Evolutionary conservation across 2,888 invertebrate genomes (phyloP).

Genomic region (Tinea trinotella): DNA sequence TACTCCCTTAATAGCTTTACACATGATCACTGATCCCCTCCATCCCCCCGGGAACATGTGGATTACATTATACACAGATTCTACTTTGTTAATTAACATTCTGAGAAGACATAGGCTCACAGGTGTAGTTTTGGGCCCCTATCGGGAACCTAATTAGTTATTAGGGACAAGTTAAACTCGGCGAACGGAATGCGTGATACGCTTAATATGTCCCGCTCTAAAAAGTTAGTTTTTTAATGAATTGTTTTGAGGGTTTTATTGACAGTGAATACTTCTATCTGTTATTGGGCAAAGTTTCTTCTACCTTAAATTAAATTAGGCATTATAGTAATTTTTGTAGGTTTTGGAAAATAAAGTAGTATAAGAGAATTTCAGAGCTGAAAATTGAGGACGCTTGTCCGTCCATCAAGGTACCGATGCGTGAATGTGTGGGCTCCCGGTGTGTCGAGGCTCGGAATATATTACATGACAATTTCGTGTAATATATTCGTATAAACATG

Average conservation of each 20-base stretch:
- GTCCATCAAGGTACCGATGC: constrained; percentile 15
- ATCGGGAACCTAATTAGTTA: constrained; percentile 19
- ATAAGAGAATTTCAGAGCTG: neutral
- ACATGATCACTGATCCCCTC: constrained; percentile 6
- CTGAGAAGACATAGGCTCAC: constrained; percentile 5
- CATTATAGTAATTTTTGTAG: too few relatives aligned
- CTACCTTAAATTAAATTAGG: too few relatives aligned
- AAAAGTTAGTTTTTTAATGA: neutral
- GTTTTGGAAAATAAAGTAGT: neutral
- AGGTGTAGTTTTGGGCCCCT: constrained; percentile 9
- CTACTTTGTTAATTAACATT: constrained; percentile 15
- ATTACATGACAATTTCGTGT: neutral
- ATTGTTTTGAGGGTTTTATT: neutral
- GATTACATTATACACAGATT: constrained; percentile 7
- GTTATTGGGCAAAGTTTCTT: too few relatives aligned
- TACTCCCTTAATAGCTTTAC: constrained; percentile 3
- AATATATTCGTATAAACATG: neutral
- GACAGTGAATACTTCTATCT: neutral
- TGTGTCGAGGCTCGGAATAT: constrained; percentile 4
- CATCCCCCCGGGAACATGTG: neutral
- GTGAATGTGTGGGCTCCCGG: neutral
- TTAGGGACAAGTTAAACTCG: constrained; percentile 24
- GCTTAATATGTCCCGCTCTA: neutral
- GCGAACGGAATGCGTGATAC: constrained; percentile 25
- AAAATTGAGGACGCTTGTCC: neutral